Evolutionary conservation across 1,140 invertebrate genomes (phyloP), one percentile per base, ranked within the genome.

Genomic region (Harpegnathos saltator): DNA sequence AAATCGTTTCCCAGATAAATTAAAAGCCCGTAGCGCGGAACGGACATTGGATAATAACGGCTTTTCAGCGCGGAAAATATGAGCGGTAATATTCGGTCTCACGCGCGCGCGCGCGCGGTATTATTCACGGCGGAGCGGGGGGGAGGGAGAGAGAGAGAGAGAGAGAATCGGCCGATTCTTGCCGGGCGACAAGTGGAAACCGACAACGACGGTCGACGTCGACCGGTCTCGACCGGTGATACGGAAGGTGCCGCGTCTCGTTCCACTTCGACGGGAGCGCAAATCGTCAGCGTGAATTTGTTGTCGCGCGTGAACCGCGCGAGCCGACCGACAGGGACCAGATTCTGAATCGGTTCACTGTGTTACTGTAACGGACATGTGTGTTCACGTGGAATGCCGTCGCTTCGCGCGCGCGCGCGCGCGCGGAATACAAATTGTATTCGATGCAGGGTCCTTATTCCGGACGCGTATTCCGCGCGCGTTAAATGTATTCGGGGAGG

Each of bases 321-420:
- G 75, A 78, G 81, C 26, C 54, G 50, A 66, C n/a, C 62, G 71
- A 86, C 68, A 65, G 44, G 66, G 44, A 73, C 50, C 54, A 54
- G 83, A 86, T 91, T 89, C 85, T 66, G 59, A 59, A 83, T 88
- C 78, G 84, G 89, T 90, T 91, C 78, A 90, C 82, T 89, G 83
- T 90, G 90, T 91, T 89, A 91, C 89, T 90, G 87, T 91, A 86
- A 90, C 87, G 74, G 29, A 82, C 56, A 77, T 82, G 65, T 82
- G 83, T 86, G 82, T 87, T 68, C 83, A 87, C 75, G 73, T 80
- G 65, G 29, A 80, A 63, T 24, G 38, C 52, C 33, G 38, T 44
- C 33, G 5, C 29, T 58, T 50, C 26, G 50, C 14, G 38, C 38
- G n/a, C 22, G n/a, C 50, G 26, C n/a, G n/a, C n/a, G 44, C 33